Evolutionary conservation across 1,140 invertebrate genomes (phyloP).

Genomic region (Drosophila melanica): DNA sequence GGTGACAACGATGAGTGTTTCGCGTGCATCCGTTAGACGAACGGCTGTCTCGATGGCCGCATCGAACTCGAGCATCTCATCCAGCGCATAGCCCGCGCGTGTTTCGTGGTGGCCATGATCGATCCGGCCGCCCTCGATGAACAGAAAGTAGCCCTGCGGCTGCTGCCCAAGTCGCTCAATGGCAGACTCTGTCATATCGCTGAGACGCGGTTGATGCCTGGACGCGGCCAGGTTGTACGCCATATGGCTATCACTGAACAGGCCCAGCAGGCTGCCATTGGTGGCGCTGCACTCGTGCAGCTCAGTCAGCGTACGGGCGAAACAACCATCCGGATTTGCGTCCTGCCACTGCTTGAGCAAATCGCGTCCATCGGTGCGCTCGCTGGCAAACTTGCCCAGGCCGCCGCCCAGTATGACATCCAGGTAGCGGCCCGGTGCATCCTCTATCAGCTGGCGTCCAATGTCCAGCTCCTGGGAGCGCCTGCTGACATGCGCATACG

Average conservation of each 20-base stretch:
- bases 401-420: slow-evolving; percentile 89
- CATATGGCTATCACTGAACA: slow-evolving; percentile 85
- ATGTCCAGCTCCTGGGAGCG: slow-evolving; percentile 90
- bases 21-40: slow-evolving; percentile 85
- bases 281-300: slow-evolving; percentile 70
- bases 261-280: slow-evolving; percentile 83
- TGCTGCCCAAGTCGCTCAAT: slow-evolving; percentile 86
- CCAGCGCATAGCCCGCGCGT: slow-evolving; percentile 87
- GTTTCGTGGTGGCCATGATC: slow-evolving; percentile 90
- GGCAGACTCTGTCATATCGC: slow-evolving; percentile 90
- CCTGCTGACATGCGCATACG: slow-evolving; percentile 86
- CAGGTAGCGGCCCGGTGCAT: slow-evolving; percentile 85
- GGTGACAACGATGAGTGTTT: slow-evolving; percentile 89
- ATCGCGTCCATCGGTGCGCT: slow-evolving; percentile 84
- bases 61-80: slow-evolving; percentile 88
- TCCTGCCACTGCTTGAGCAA: slow-evolving; percentile 85
- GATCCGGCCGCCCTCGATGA: slow-evolving; percentile 89
- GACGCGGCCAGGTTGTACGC: slow-evolving; percentile 85
- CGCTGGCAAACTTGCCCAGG: slow-evolving; percentile 86
- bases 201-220: slow-evolving; percentile 88
- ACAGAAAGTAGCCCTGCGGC: slow-evolving; percentile 87
- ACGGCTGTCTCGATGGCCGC: slow-evolving; percentile 87
- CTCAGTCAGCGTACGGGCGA: slow-evolving; percentile 86
- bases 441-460: slow-evolving; percentile 87
- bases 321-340: slow-evolving; percentile 80